phyloP scores from a whole-genome alignment of 2,888 invertebrate species.

The Metellina segmentata region DNA sequence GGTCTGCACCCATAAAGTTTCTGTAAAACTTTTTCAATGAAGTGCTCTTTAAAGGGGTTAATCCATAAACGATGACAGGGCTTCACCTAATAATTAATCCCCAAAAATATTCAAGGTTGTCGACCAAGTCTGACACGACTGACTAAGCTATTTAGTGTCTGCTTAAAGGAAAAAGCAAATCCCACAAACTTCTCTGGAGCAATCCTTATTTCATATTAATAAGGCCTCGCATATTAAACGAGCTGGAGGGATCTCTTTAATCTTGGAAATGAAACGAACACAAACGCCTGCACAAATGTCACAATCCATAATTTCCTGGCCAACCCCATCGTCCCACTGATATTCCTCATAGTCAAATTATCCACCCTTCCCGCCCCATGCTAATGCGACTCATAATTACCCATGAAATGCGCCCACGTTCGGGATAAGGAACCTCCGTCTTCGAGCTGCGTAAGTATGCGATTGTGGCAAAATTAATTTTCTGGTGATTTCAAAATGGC shows the following conservation, averaged over 20 bases:
- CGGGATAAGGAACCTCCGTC: not conserved
- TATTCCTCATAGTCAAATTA: slow-evolving; percentile 27
- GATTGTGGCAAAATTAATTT: slow-evolving; percentile 50
- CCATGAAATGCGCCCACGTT: slow-evolving; percentile 9
- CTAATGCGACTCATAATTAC: slow-evolving; percentile 47
- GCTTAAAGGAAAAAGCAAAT: not conserved
- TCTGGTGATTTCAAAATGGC: slow-evolving; percentile 46
- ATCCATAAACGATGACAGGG: no score
- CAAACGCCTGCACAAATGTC: not conserved
- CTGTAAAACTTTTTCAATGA: no score
- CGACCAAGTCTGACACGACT: not conserved
- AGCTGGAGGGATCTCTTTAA: not conserved
- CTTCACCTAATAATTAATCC: no score
- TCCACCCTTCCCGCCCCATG: not conserved
- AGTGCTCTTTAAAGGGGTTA: no score
- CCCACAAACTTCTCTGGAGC: not conserved
- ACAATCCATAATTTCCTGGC: slow-evolving; percentile 14
- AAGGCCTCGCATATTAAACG: not conserved
- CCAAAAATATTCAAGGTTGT: no score
- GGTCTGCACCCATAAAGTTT: no score
- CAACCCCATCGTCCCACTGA: slow-evolving; percentile 8
- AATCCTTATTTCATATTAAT: not conserved
- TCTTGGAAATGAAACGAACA: slow-evolving; percentile 1
- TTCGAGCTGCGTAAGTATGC: not conserved
- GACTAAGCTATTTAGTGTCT: not conserved